Evolutionary conservation across 2,113 vertebrate genomes (phyloP).

Genomic region (Aspiorhynchus laticeps): DNA sequence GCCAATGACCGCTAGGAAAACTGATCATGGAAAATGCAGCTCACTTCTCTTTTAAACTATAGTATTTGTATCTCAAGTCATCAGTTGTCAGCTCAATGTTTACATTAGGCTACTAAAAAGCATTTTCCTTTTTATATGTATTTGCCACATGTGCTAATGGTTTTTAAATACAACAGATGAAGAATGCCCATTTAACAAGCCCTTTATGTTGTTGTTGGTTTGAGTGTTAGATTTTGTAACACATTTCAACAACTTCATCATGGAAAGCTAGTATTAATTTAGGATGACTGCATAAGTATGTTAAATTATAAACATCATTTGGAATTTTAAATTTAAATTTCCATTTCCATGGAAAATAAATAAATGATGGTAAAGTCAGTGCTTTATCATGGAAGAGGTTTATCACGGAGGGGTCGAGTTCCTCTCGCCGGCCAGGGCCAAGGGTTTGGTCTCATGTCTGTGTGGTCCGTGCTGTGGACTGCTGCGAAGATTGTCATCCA

Average conservation of each 20-base stretch:
- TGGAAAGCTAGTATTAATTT: not conserved
- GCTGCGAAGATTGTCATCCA: slow-evolving; percentile 96
- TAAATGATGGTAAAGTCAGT: not conserved
- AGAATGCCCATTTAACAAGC: not conserved
- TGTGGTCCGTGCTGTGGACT: slow-evolving; percentile 92
- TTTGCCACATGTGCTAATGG: not conserved
- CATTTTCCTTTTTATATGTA: not conserved
- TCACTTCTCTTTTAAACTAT: not conserved
- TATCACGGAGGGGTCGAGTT: slow-evolving; percentile 79
- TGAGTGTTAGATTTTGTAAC: not conserved
- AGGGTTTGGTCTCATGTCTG: slow-evolving; percentile 82
- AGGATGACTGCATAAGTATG: not conserved
- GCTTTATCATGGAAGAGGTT: not conserved
- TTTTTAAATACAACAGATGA: not conserved
- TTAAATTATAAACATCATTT: not conserved
- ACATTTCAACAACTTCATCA: not conserved
- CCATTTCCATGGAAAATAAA: slow-evolving; percentile 7
- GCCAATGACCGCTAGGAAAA: not conserved
- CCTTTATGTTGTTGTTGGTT: not conserved
- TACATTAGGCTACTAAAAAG: not conserved
- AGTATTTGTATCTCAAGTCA: not conserved
- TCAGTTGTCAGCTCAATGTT: not conserved
- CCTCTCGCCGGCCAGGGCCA: slow-evolving; percentile 73
- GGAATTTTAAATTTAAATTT: not conserved
- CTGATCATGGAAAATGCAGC: not conserved